Conservation (phyloP, 2,888 invertebrate genomes). For the Chorisops tibialis region DNA sequence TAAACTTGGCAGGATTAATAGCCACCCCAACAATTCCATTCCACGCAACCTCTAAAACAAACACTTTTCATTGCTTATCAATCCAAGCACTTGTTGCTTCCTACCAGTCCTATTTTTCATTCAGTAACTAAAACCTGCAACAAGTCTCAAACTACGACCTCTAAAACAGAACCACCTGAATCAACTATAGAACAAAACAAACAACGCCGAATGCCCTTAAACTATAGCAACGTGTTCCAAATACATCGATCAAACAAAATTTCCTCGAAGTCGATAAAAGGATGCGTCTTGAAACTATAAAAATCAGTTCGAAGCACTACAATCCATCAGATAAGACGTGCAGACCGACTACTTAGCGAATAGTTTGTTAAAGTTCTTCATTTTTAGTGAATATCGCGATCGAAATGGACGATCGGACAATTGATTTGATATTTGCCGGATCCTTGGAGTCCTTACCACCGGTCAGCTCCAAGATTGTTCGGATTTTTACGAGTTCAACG, state of each 20-base stretch:
- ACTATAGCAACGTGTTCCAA: constrained; percentile 18
- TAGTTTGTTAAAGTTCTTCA: neutral
- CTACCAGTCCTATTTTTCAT: neutral
- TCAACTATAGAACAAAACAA: neutral
- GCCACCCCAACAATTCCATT: no score
- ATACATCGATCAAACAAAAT: constrained; percentile 24
- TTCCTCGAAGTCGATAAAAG: neutral
- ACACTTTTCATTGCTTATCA: no score
- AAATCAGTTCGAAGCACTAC: neutral
- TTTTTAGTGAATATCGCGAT: neutral
- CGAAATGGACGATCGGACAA: constrained; percentile 82
- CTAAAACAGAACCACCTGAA: neutral
- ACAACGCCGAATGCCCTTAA: neutral
- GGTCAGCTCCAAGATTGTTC: constrained; percentile 95
- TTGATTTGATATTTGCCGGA: constrained; percentile 87
- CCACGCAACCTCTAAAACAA: neutral
- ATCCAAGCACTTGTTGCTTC: neutral
- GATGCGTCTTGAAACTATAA: neutral
- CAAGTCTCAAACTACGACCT: no score
- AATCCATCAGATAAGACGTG: constrained; percentile 9
- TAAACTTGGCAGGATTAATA: neutral
- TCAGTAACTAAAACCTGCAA: neutral
- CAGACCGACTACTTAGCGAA: neutral
- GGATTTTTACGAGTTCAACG: constrained; percentile 97
- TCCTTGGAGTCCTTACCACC: constrained; percentile 85